Conservation (phyloP, 2,797 vertebrate genomes). For the Cetoscarus ocellatus region DNA sequence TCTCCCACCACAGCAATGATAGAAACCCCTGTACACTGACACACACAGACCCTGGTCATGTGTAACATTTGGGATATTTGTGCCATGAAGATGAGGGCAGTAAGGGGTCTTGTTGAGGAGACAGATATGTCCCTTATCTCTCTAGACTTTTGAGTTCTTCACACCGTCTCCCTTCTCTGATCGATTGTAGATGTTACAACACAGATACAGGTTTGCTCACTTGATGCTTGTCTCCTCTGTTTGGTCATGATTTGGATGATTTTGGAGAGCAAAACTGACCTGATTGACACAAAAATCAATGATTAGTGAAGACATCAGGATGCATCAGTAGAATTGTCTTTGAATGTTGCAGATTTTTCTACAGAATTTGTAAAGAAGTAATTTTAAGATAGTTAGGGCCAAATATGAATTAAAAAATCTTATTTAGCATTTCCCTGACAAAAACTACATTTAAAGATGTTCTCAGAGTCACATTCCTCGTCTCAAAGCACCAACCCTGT, state of each 20-base stretch:
- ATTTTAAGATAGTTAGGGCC: constrained; percentile 13
- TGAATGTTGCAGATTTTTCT: constrained; percentile 37
- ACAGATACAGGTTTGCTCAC: constrained; percentile 44
- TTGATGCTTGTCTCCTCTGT: constrained; percentile 37
- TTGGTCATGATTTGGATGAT: constrained; percentile 47
- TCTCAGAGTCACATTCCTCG: background rate
- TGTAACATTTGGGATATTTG: constrained; percentile 61
- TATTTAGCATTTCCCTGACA: background rate
- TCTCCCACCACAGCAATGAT: constrained; percentile 52
- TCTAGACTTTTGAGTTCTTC: constrained; percentile 60
- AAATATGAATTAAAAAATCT: constrained; percentile 3
- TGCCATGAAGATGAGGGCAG: constrained; percentile 49
- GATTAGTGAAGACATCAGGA: constrained; percentile 54
- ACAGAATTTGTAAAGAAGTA: background rate
- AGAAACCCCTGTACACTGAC: constrained; percentile 27
- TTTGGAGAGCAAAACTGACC: constrained; percentile 25
- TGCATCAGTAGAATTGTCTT: constrained; percentile 25
- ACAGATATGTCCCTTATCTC: constrained; percentile 62
- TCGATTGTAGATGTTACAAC: constrained; percentile 57
- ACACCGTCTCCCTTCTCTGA: constrained; percentile 53
- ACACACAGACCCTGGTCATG: constrained; percentile 47
- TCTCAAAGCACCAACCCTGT: background rate
- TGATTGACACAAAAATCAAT: constrained; percentile 58
- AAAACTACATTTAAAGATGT: background rate
- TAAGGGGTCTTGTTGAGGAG: constrained; percentile 52